A percentile compares a stretch with the other conserved stretches of the same genome.
These are phyloP conservation scores for Caenorhabditis uteleia DNA, from an alignment of 2,888 invertebrate species.

Conservation along the genomic window DNA sequence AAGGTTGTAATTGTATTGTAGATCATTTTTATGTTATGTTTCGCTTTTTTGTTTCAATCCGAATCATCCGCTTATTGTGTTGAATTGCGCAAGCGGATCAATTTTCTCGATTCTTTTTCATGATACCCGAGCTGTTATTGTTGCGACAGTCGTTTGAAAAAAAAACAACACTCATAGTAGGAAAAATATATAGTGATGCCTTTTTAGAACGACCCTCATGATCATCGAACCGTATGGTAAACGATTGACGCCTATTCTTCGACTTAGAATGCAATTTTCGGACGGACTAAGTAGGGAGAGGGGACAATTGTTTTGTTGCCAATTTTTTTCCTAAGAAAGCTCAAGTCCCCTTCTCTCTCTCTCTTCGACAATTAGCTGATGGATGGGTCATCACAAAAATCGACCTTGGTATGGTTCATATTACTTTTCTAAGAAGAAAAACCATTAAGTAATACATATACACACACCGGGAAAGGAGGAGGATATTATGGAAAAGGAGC, in stretches of 20 bases:
- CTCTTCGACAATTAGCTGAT: constrained; percentile 37
- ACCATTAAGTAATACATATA: constrained; percentile 46
- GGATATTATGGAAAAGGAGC: too few species aligned
- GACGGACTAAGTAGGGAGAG: constrained; percentile 4
- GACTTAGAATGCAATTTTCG: constrained; percentile 24
- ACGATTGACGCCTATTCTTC: constrained; percentile 29
- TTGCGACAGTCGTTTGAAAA: too few species aligned
- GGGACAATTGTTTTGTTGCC: constrained; percentile 30
- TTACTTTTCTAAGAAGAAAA: constrained; percentile 20
- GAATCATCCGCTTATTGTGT: too few species aligned
- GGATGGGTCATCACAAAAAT: constrained; percentile 30
- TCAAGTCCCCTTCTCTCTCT: constrained; percentile 5
- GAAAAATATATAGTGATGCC: too few species aligned
- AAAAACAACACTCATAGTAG: too few species aligned
- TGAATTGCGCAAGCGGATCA: too few species aligned
- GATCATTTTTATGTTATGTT: too few species aligned
- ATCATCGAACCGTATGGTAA: constrained; percentile 33
- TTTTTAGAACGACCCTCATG: constrained; percentile 31
- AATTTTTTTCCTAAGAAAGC: constrained; percentile 24
- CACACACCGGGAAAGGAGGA: too few species aligned
- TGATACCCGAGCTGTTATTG: too few species aligned
- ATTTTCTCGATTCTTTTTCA: too few species aligned
- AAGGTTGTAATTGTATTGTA: too few species aligned
- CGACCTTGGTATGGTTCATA: constrained; percentile 37
- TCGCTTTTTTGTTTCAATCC: too few species aligned